Evolutionary conservation across 1,140 invertebrate genomes (phyloP).

Genomic region (Coenobita brevimanus): DNA sequence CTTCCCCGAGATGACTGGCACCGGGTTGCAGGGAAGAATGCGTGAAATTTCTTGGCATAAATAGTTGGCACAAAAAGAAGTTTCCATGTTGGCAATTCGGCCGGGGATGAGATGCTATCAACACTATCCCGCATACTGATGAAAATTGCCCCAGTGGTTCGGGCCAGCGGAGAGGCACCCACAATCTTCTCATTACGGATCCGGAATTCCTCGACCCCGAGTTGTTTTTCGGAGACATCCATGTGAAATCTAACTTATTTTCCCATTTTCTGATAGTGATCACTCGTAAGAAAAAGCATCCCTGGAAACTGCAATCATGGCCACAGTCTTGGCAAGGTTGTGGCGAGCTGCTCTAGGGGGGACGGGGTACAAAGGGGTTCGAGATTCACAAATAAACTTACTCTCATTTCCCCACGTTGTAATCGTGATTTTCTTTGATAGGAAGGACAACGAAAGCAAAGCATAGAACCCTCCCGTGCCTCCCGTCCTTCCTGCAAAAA

Average conservation of each 20-base stretch:
- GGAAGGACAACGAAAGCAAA: too few species aligned
- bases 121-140: constrained; percentile 28
- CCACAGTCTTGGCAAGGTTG: neutral
- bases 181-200: constrained; percentile 9
- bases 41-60: constrained; percentile 28
- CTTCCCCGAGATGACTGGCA: neutral
- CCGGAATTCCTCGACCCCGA: neutral
- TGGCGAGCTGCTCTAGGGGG: too few species aligned
- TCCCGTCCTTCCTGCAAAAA: too few species aligned
- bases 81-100: constrained; percentile 23
- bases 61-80: constrained; percentile 37
- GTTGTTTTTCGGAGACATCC: constrained; percentile 29
- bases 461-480: too few species aligned
- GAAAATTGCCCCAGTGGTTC: constrained; percentile 17
- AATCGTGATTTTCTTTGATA: too few species aligned
- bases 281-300: constrained; percentile 28
- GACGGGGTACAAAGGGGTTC: too few species aligned
- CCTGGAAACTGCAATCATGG: constrained; percentile 21
- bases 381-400: too few species aligned
- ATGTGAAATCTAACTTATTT: constrained; percentile 35
- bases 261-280: constrained; percentile 41
- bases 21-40: constrained; percentile 10
- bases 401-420: too few species aligned
- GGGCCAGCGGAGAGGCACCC: neutral
- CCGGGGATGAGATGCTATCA: constrained; percentile 30